phyloP scores from a whole-genome alignment of 2,797 vertebrate genomes.

The Mus caroli region DNA sequence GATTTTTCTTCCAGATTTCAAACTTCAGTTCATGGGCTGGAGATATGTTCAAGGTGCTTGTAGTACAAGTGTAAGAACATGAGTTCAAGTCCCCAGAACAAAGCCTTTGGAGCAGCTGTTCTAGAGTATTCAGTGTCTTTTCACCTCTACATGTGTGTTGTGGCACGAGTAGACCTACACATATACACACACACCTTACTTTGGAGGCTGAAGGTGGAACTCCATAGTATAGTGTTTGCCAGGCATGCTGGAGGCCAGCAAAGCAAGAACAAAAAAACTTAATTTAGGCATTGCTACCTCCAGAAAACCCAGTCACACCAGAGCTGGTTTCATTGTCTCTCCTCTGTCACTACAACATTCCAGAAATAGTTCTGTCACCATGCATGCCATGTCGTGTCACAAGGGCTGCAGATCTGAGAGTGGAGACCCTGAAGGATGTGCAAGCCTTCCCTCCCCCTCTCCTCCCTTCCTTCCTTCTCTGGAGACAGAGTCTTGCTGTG shows the following conservation, averaged over 20 bases:
- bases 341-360: background rate
- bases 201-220: background rate
- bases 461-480: background rate
- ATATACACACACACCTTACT: background rate
- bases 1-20: background rate
- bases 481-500: background rate
- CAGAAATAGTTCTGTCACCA: slow-evolving; percentile 15
- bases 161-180: background rate
- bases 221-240: background rate
- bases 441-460: no score
- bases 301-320: background rate
- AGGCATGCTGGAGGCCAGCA: background rate
- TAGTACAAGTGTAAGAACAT: background rate
- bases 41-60: background rate
- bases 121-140: background rate
- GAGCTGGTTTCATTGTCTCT: background rate
- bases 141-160: background rate
- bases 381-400: background rate
- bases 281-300: background rate
- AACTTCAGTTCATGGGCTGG: background rate
- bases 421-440: background rate
- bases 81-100: background rate
- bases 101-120: background rate
- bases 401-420: background rate
- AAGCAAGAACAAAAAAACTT: background rate